Base-by-base conservation (phyloP, 2,797 vertebrate genomes). In the Borostomias antarcticus region DNA sequence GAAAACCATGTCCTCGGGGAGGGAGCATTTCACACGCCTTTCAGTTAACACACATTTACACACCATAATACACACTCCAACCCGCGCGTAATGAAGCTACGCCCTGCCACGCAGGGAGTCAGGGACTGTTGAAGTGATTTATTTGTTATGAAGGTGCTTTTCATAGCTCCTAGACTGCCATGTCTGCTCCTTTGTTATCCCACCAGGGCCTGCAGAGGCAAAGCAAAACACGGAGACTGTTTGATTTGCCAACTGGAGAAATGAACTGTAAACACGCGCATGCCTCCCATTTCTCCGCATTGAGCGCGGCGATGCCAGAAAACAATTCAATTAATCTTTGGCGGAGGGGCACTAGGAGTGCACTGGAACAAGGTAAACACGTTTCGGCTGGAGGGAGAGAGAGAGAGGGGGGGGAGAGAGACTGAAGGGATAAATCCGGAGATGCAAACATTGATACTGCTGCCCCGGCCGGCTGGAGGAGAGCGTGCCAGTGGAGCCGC, bases 301-400 rank as follows among this genome's bases (percentile, higher is more conserved):
- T 13, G 17, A 67, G 61, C 77, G 63, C 3, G 6, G 54, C 64
- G 78, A 80, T 62, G 86, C 78, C 85, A 86, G 77, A 85, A 82
- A 87, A 81, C 74, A 82, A 85, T 81, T 81, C 52, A 74, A 79
- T 86, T 80, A 80, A 80, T 87, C 79, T 82, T 76, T 83, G 73
- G 79, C 58, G 54, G 62, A 64, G 51, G 51, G 25, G 63, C 37
- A 75, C 71, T 54, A 71, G 70, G 63, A 72, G 60, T 70, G 64
- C 69, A 66, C 26, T 26, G 50, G 62, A 51, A 80, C 62, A 70
- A 72, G 30, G 70, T 72, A 70, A 80, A 79, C 64, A 59, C 26
- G 17, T n/a, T 35, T 50, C n/a, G n/a, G 52, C 47, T 58, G 9
- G n/a, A 23, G 57, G 73, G 30, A 63, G 23, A 74, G 19, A 66